phyloP scores from a whole-genome alignment of 2,797 vertebrate species.

The Borostomias antarcticus region DNA sequence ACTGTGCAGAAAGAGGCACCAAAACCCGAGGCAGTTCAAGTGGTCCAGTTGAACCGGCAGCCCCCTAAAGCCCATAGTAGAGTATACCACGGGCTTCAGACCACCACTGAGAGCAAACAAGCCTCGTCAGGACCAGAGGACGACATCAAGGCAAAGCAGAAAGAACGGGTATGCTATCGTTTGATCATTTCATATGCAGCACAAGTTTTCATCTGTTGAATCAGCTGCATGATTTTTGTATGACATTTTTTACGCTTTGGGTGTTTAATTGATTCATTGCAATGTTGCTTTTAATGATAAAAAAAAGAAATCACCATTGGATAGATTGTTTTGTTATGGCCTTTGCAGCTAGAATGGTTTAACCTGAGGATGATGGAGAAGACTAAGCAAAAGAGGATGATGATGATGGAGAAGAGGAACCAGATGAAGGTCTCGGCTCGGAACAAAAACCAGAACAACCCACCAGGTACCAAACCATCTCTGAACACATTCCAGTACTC shows the following conservation, averaged over 20 bases:
- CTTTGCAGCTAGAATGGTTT: slow-evolving; percentile 76
- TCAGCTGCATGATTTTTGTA: too few relatives aligned
- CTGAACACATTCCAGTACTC: neutral
- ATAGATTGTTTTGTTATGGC: slow-evolving; percentile 25
- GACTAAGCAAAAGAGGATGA: slow-evolving; percentile 71
- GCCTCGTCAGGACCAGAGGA: slow-evolving; percentile 63
- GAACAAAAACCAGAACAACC: slow-evolving; percentile 32
- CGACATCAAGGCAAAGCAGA: slow-evolving; percentile 73
- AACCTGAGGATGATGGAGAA: slow-evolving; percentile 74
- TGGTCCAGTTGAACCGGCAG: slow-evolving; percentile 65
- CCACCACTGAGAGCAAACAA: too few relatives aligned
- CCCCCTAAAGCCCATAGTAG: slow-evolving; percentile 37
- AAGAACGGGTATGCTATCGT: slow-evolving; percentile 71
- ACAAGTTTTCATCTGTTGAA: too few relatives aligned
- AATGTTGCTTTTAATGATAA: neutral
- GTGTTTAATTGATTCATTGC: too few relatives aligned
- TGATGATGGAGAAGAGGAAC: too few relatives aligned
- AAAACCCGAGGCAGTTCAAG: slow-evolving; percentile 54
- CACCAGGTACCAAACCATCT: slow-evolving; percentile 66
- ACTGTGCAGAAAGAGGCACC: slow-evolving; percentile 24
- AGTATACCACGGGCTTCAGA: too few relatives aligned
- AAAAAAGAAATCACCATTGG: neutral
- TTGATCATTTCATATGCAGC: too few relatives aligned
- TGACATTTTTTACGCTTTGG: too few relatives aligned
- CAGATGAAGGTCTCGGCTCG: slow-evolving; percentile 58